These are phyloP conservation scores for Glomeris maerens DNA, from an alignment of 1,140 invertebrate species.

Conservation along the genomic window DNA sequence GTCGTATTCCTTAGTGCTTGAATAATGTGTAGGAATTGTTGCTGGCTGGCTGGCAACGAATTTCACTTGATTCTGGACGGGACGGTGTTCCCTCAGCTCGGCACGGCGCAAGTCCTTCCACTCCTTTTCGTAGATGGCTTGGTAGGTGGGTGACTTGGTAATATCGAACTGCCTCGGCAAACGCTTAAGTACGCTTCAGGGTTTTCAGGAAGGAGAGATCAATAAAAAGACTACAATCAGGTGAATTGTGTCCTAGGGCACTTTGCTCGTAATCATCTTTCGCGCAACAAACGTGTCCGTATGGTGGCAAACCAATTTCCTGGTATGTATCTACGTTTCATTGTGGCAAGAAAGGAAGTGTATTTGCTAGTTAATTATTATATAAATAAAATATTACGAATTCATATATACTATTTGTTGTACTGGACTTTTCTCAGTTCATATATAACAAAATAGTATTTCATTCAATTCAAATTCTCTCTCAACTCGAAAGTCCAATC, in stretches of 20 bases:
- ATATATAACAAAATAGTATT: too few relatives aligned
- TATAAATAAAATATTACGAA: too few relatives aligned
- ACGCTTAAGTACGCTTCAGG: conserved; percentile 33
- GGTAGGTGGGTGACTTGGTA: conserved; percentile 14
- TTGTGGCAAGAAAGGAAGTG: too few relatives aligned
- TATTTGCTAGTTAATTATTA: too few relatives aligned
- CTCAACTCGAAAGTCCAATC: too few relatives aligned
- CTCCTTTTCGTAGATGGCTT: conserved; percentile 17
- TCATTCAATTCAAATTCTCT: too few relatives aligned
- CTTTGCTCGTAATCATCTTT: too few relatives aligned
- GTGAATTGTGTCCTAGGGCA: conserved; percentile 6
- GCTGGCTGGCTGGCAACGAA: neutral
- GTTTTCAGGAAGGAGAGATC: conserved; percentile 62
- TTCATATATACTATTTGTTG: too few relatives aligned
- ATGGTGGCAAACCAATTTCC: conserved; percentile 1
- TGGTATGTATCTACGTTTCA: too few relatives aligned
- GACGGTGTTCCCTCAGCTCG: conserved; percentile 8
- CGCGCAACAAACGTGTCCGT: conserved; percentile 33
- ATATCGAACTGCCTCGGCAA: neutral
- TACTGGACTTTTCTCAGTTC: too few relatives aligned
- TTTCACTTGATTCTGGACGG: conserved; percentile 3
- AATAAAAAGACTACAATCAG: conserved; percentile 48
- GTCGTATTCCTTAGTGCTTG: neutral
- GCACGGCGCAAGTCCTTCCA: conserved; percentile 13
- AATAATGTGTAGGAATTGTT: too few relatives aligned